These are phyloP conservation scores for Phyllotreta cruciferae DNA, from an alignment of 2,888 invertebrate species.

Conservation along the genomic window DNA sequence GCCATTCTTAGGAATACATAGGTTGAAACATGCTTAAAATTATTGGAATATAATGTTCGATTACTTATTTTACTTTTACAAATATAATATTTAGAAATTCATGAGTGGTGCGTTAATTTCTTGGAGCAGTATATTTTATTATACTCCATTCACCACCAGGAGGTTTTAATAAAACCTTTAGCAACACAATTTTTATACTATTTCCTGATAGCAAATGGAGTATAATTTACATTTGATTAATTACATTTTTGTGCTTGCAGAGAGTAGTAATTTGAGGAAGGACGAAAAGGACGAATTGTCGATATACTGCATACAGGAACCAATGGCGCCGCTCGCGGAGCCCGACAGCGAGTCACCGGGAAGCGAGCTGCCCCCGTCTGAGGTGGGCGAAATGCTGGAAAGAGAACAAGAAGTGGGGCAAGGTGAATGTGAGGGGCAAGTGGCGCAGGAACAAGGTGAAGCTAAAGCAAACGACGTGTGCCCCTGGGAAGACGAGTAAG, in stretches of 20 bases:
- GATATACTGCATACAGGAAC: conserved; percentile 44
- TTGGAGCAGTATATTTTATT: no score
- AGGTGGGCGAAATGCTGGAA: conserved; percentile 30
- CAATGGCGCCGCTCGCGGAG: conserved; percentile 72
- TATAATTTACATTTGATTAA: no score
- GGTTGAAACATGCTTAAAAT: no score
- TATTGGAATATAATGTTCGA: no score
- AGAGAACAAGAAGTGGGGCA: conserved; percentile 19
- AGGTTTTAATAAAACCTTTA: no score
- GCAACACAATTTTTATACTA: no score
- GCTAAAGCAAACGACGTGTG: conserved; percentile 82
- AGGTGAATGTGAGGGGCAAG: conserved; percentile 26
- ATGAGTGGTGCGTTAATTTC: no score
- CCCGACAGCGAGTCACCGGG: conserved; percentile 74
- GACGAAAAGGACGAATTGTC: conserved; percentile 27
- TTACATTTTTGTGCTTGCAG: not conserved
- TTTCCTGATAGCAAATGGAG: no score
- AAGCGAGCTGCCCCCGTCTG: conserved; percentile 65
- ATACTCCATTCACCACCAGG: no score
- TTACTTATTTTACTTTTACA: no score
- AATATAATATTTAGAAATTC: no score
- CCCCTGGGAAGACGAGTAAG: conserved; percentile 97
- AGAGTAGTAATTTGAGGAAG: conserved; percentile 34
- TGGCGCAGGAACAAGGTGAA: conserved; percentile 53
- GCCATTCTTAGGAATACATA: no score